phyloP scores from a whole-genome alignment of 2,113 vertebrate species.

The Astatotilapia flaviijosephi region DNA sequence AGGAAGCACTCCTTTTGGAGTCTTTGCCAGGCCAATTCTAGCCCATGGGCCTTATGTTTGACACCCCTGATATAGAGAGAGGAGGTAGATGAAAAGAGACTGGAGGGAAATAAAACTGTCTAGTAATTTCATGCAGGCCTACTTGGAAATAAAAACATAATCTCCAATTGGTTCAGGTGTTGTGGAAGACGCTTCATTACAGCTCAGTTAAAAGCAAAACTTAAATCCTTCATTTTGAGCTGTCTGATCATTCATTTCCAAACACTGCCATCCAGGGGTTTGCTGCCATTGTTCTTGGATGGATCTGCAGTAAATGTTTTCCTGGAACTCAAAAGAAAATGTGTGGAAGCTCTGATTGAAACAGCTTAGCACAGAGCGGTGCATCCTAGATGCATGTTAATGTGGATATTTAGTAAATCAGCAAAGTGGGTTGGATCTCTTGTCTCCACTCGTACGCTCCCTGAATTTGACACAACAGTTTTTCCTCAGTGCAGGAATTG shows the following conservation, averaged over 20 bases:
- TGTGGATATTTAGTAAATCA: conserved; percentile 11
- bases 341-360: neutral
- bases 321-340: neutral
- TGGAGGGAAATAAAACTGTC: neutral
- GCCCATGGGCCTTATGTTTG: neutral
- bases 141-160: neutral
- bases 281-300: neutral
- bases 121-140: neutral
- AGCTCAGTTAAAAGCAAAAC: neutral
- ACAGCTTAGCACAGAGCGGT: neutral
- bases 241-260: neutral
- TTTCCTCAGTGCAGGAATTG: neutral
- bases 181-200: neutral
- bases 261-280: neutral
- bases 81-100: neutral
- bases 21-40: neutral
- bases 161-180: neutral
- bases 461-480: neutral
- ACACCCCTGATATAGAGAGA: neutral
- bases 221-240: neutral
- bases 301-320: neutral
- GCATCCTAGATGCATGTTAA: neutral
- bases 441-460: neutral
- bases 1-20: neutral
- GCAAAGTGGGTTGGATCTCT: neutral